Percentiles rank a stretch among this genome's conserved stretches.
Evolutionary conservation across 2,797 vertebrate species (phyloP).

Genomic region (Clamator glandarius): DNA sequence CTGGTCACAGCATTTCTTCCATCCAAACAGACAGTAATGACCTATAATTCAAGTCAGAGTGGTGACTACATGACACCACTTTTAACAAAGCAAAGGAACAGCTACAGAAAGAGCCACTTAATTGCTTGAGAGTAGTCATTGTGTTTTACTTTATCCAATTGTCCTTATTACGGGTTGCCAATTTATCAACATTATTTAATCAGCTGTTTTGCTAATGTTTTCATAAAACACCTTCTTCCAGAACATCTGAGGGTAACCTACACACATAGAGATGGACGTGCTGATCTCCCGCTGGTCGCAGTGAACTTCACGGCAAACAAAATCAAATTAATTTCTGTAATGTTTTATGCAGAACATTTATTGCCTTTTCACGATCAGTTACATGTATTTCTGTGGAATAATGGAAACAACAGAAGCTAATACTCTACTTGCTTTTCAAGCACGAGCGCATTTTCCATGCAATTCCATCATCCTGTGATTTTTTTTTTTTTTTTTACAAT

Average conservation of each 20-base stretch:
- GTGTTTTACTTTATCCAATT: background rate
- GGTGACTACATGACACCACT: background rate
- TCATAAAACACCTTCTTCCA: background rate
- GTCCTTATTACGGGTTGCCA: background rate
- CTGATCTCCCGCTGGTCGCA: background rate
- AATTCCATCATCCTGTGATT: background rate
- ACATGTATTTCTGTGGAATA: background rate
- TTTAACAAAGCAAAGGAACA: conserved; percentile 27
- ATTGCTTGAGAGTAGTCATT: conserved; percentile 1
- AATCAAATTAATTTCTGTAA: background rate
- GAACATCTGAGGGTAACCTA: background rate
- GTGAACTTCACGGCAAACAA: background rate
- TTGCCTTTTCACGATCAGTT: background rate
- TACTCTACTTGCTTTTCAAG: background rate
- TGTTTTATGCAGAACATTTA: background rate
- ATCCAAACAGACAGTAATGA: background rate
- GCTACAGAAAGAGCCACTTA: background rate
- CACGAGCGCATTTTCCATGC: background rate
- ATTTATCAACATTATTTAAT: conserved; percentile 25
- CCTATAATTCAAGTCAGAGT: background rate
- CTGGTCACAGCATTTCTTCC: conserved; percentile 16
- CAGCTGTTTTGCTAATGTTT: conserved; percentile 22
- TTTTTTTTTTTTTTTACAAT: background rate
- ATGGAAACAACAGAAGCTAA: background rate
- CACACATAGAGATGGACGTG: background rate